phyloP scores from a whole-genome alignment of 23 tunicate genomes.

The Aplidium turbinatum region DNA sequence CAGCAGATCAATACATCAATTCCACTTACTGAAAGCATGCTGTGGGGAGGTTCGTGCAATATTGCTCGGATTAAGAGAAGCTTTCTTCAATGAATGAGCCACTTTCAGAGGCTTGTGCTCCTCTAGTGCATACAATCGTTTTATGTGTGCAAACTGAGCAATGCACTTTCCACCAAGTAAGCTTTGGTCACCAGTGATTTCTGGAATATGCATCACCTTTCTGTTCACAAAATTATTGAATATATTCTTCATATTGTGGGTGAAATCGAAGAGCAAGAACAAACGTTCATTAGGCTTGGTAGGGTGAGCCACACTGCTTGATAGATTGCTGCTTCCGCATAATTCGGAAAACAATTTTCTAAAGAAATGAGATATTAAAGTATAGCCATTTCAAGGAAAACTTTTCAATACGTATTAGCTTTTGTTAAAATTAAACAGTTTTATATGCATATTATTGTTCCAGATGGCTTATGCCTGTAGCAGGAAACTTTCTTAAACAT shows the following conservation, averaged over 20 bases:
- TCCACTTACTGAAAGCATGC: constrained; percentile 11
- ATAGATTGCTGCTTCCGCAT: constrained; percentile 20
- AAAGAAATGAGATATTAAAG: not conserved
- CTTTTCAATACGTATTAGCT: too few species aligned
- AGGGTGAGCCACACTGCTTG: constrained; percentile 9
- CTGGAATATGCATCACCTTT: not conserved
- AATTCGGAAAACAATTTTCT: constrained; percentile 23
- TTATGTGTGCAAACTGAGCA: constrained; percentile 7
- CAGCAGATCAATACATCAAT: not conserved
- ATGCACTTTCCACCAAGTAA: constrained; percentile 13
- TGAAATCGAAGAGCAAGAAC: constrained; percentile 28
- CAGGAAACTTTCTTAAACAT: too few species aligned
- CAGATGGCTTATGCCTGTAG: too few species aligned
- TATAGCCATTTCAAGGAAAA: too few species aligned
- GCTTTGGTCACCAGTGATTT: constrained; percentile 4
- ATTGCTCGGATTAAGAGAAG: constrained; percentile 25
- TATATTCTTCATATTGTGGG: constrained; percentile 29
- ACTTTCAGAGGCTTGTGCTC: constrained; percentile 13
- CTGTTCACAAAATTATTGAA: constrained; percentile 13
- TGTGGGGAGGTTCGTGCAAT: constrained; percentile 23
- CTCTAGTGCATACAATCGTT: constrained; percentile 3
- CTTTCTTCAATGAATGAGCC: constrained; percentile 20
- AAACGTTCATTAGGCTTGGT: not conserved
- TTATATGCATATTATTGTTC: too few species aligned
- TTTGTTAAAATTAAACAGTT: too few species aligned